Evolutionary conservation across 2,113 vertebrate species (phyloP), one percentile per base, ranked within the genome.

Genomic region (Takifugu bimaculatus): DNA sequence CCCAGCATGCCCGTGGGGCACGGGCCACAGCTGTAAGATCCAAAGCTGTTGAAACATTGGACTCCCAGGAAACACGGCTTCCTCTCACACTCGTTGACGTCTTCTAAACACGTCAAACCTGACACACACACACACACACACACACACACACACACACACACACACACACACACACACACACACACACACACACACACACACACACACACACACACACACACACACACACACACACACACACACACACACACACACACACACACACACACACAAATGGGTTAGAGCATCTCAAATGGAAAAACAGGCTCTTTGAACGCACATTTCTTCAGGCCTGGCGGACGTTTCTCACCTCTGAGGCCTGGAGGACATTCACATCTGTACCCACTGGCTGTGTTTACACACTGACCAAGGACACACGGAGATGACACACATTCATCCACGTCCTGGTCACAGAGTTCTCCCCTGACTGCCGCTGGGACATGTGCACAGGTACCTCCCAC

Each of bases 401-500:
- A 92, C 28, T 12, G 64, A 12, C 89, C 83, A 0, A 32, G 26
- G 0, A 66, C 5, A 27, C 91, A 92, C 0, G 86, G 88, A 1
- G 62, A 50, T 0, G 82, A 88, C 57, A 39, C 4, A 27, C 88
- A 95, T 5, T 70, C 66, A 25, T 90, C 87, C 0, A 54, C 29
- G 3, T 86, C 76, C 15, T 90, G 65, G n/a, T 81, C 67, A 57
- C 93, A 94, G 65, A 83, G 66, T 26, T 87, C 78, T n/a, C 0
- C 93, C 93, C 48, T 55, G 79, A 52, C 77, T 85, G 1, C 90
- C 92, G 2, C 67, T 68, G 0, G 86, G 85, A 62, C 93, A 94
- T 5, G 88, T 65, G 20, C 93, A 94, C 59, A 93, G 84, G 76
- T 92, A 93, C 85, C 83, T 86, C 26, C 92, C 91, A 1, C 91